A percentile compares a stretch with the other conserved stretches of the same genome.
These are phyloP conservation scores for Athrips mouffetella DNA, from an alignment of 2,888 invertebrate genomes.

Conservation along the genomic window DNA sequence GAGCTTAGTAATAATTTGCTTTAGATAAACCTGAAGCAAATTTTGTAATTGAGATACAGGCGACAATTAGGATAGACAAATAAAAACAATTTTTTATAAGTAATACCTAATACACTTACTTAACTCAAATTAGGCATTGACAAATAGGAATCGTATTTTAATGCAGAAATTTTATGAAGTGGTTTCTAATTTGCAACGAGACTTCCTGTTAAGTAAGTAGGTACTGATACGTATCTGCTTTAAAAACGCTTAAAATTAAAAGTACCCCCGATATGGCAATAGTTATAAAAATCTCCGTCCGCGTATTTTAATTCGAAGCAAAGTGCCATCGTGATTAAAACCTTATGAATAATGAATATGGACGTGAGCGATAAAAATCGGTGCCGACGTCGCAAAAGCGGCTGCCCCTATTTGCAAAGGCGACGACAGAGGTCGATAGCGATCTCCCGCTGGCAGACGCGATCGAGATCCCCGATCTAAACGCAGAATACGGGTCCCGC, in stretches of 20 bases:
- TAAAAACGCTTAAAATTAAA: not conserved
- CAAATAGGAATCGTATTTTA: no score
- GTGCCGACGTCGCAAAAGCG: constrained; percentile 36
- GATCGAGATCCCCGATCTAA: constrained; percentile 15
- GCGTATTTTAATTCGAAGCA: constrained; percentile 2
- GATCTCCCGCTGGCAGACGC: constrained; percentile 46
- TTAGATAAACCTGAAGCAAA: no score
- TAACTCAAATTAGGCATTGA: no score
- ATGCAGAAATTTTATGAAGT: no score
- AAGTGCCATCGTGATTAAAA: constrained; percentile 11
- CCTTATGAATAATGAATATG: constrained; percentile 68
- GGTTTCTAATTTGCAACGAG: not conserved
- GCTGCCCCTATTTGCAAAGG: constrained; percentile 39
- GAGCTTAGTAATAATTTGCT: no score
- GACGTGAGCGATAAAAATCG: constrained; percentile 55
- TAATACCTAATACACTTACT: no score
- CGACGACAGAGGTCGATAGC: constrained; percentile 48
- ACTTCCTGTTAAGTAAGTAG: no score
- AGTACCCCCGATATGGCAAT: not conserved
- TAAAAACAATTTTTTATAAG: no score
- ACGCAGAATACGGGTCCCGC: constrained; percentile 50
- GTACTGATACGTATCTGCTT: no score
- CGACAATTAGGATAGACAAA: no score
- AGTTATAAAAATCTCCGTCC: not conserved
- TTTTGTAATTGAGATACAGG: no score